Conservation (phyloP, 2,888 invertebrate genomes). For the Sialis fuliginosa region DNA sequence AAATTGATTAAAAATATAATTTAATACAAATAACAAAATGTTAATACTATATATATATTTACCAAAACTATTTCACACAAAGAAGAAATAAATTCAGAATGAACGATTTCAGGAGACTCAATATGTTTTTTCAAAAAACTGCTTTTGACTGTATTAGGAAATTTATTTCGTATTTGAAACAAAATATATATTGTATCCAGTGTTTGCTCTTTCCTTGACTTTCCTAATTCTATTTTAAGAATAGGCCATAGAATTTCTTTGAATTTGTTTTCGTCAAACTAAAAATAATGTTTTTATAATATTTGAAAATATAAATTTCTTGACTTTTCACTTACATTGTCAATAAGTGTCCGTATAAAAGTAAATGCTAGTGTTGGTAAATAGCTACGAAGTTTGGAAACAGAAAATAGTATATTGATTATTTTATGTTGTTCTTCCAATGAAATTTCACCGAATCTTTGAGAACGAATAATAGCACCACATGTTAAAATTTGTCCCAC, state of each 20-base stretch:
- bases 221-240: slow-evolving; percentile 38
- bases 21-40: too few relatives aligned
- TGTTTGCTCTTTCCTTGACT: slow-evolving; percentile 42
- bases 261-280: slow-evolving; percentile 37
- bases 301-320: not conserved
- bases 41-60: slow-evolving; percentile 15
- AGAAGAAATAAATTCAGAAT: slow-evolving; percentile 34
- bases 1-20: slow-evolving; percentile 15
- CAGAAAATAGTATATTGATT: slow-evolving; percentile 26
- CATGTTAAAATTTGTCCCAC: slow-evolving; percentile 53
- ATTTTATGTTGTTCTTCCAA: slow-evolving; percentile 30
- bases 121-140: slow-evolving; percentile 35
- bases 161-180: slow-evolving; percentile 25
- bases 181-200: slow-evolving; percentile 47
- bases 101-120: slow-evolving; percentile 35
- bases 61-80: slow-evolving; percentile 45
- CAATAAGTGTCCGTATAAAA: slow-evolving; percentile 41
- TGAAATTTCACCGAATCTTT: slow-evolving; percentile 30
- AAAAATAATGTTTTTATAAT: slow-evolving; percentile 11
- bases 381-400: slow-evolving; percentile 43
- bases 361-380: slow-evolving; percentile 38
- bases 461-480: slow-evolving; percentile 50
- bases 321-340: slow-evolving; percentile 24
- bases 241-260: slow-evolving; percentile 37
- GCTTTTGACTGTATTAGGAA: slow-evolving; percentile 30